Base-by-base conservation (phyloP, 2,113 vertebrate genomes). In the Heterocephalus glaber region DNA sequence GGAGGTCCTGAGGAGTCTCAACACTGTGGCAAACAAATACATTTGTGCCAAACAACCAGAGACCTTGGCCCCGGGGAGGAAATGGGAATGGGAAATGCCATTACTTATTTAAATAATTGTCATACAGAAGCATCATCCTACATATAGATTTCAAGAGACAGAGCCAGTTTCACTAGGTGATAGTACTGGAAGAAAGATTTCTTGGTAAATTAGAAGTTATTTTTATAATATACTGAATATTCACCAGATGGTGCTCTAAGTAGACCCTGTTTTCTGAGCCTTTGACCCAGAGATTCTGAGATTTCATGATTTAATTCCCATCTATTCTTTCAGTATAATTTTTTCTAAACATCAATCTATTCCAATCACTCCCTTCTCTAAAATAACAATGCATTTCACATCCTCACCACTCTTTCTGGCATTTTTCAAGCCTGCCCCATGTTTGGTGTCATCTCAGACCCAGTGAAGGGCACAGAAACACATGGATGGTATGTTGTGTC, bases 201-300 rank as follows among this genome's bases (percentile, higher is more conserved):
- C 9, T 72, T 79, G 61, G 80, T 52, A 79, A 91, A 49, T n/a
- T 87, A 84, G 12, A n/a, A 72, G n/a, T 84, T 91, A 93, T 70
- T 89, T 24, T 68, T 77, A 70, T 26, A 80, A 76, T 22, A 65
- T 22, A 58, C 30, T 33, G 20, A 83, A 41, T 4, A 47, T 47
- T 30, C 17, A 54, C 66, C 52, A 33, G 26, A 47, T 19, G 19
- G 19, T 19, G 68, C 49, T 38, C 74, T 72, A 47, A 92, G 33
- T 11, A 76, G 74, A 56, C 28, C 4, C 35, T 61, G 11, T 60
- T 74, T 83, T 85, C 54, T 12, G 19, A 80, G 38, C 38, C 63
- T 89, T 54, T 74, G 2, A 44, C 58, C 14, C 16, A 95, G 63
- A 86, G 20, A 81, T 49, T 44, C 41, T 88, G 63, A 81, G 35